Conservation (phyloP, 2,888 invertebrate genomes). For the Agriopis leucophaearia region DNA sequence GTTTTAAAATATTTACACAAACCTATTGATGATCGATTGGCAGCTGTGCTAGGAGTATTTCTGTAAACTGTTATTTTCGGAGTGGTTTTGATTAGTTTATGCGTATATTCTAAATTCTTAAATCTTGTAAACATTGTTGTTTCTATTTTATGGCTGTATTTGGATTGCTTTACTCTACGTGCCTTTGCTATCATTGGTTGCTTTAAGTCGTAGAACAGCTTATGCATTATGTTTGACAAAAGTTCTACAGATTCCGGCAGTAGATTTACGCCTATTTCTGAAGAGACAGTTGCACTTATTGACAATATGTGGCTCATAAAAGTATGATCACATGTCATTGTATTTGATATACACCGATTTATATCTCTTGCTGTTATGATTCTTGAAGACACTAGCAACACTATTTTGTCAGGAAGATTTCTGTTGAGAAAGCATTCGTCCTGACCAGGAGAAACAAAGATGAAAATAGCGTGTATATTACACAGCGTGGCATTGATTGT, state of each 20-base stretch:
- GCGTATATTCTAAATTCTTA: conserved; percentile 17
- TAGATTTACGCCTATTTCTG: conserved; percentile 26
- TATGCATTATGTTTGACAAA: conserved; percentile 20
- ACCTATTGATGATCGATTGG: not conserved
- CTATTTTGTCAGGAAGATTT: not conserved
- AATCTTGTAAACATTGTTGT: conserved; percentile 22
- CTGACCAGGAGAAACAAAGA: not conserved
- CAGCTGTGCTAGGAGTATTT: not conserved
- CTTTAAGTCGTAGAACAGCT: conserved; percentile 18
- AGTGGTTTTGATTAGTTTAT: conserved; percentile 2
- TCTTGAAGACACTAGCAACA: not conserved
- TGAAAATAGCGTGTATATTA: not conserved
- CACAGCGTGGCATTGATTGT: not conserved
- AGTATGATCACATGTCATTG: not conserved
- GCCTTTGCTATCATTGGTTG: not conserved
- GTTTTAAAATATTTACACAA: conserved; percentile 30
- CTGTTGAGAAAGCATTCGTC: not conserved
- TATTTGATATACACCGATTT: not conserved
- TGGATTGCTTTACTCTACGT: conserved; percentile 1
- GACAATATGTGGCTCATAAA: conserved; percentile 17
- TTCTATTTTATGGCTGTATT: conserved; percentile 27
- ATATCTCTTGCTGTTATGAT: not conserved
- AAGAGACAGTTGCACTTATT: conserved; percentile 18
- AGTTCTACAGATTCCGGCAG: conserved; percentile 24
- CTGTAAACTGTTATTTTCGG: not conserved